Evolutionary conservation across 2,113 vertebrate genomes (phyloP), one percentile per base, ranked within the genome.

Genomic region (Dicerorhinus sumatrensis): DNA sequence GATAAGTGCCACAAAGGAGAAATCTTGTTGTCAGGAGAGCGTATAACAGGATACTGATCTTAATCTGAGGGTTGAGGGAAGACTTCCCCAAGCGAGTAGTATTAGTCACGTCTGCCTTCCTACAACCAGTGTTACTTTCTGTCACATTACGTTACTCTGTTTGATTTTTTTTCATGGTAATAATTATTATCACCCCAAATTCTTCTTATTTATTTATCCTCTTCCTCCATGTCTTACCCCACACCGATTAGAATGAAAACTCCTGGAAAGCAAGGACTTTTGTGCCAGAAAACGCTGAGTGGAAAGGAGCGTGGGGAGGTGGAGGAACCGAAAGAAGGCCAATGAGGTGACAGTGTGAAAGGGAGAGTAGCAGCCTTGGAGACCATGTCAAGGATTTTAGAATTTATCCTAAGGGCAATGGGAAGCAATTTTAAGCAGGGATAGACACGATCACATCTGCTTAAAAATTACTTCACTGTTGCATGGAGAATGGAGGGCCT

Each of bases 401-500:
- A 46, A 79, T 80, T 89, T 85, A 73, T 87, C 31, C 8, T 84
- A 89, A 83, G 33, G 72, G 18, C 33, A 77, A 2, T 86, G 25
- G 92, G 48, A 95, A 79, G 54, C 63, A 89, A 0, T 73, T 95
- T 93, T 76, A 86, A 90, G 33, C 33, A 92, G 67, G 13, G 29
- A 10, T 83, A 48, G 36, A 33, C 25, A 42, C 33, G 73, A 80
- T 82, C 33, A 93, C 8, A 82, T 88, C 96, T 79, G 72, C 42
- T 88, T 93, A 80, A 93, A 96, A 93, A 63, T 93, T 79, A 58
- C 36, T 70, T 93, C 79, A 46, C 46, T 91, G 16, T 70, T 90
- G 5, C 16, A 62, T 86, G 48, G 36, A 92, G 72, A 93, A 62
- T 67, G 36, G 54, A 31, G 8, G 69, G 46, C 42, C 42, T 86